phyloP scores from a whole-genome alignment of 2,888 invertebrate genomes.

The Drosophila lacicola region DNA sequence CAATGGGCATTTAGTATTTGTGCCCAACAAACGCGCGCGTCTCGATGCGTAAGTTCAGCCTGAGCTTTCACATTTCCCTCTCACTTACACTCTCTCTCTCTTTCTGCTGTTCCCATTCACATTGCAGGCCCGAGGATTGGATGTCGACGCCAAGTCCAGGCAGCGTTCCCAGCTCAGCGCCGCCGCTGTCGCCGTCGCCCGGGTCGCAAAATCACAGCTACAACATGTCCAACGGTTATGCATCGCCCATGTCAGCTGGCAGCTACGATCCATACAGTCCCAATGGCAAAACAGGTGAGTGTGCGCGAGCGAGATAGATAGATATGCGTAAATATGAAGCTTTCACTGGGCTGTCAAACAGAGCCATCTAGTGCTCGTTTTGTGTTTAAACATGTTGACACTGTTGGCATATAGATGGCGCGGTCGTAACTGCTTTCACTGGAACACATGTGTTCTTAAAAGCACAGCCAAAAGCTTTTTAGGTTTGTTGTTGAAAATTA shows the following conservation, averaged over 20 bases:
- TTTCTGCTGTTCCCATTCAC: background rate
- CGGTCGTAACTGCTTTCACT: background rate
- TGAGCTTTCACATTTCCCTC: slow-evolving; percentile 7
- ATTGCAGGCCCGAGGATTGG: slow-evolving; percentile 87
- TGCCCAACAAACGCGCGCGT: slow-evolving; percentile 86
- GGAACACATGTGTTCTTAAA: background rate
- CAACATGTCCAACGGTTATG: slow-evolving; percentile 89
- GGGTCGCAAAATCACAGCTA: slow-evolving; percentile 86
- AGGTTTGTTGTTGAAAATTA: background rate
- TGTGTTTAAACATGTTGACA: background rate
- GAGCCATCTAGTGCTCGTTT: slow-evolving; percentile 44
- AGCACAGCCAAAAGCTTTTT: background rate
- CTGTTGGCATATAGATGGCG: slow-evolving; percentile 35
- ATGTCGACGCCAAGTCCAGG: slow-evolving; percentile 88
- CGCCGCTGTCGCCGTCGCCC: slow-evolving; percentile 89
- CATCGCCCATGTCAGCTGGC: slow-evolving; percentile 93
- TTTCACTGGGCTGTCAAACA: background rate
- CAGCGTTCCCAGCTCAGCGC: slow-evolving; percentile 86
- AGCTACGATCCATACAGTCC: slow-evolving; percentile 96
- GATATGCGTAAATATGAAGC: background rate
- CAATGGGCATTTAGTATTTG: slow-evolving; percentile 84
- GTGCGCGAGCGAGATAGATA: background rate
- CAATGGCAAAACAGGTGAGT: slow-evolving; percentile 94
- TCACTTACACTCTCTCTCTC: background rate
- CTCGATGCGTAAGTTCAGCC: slow-evolving; percentile 82